These are phyloP conservation scores for Xiphophorus hellerii DNA, from an alignment of 2,113 vertebrate species.

Conservation along the genomic window DNA sequence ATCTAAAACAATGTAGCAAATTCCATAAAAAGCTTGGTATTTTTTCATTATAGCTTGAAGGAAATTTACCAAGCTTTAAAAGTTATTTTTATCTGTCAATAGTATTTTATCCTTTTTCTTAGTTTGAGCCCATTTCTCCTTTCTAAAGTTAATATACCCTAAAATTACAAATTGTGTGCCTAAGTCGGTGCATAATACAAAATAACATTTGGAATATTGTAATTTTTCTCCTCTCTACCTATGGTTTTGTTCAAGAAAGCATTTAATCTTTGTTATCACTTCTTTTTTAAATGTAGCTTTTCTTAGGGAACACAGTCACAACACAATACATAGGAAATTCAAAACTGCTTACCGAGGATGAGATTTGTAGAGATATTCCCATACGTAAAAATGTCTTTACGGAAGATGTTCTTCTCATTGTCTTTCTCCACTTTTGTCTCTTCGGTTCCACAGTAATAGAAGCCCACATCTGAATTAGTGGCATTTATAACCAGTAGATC, in stretches of 20 bases:
- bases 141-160: not conserved
- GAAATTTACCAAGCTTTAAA: not conserved
- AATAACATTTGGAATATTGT: not conserved
- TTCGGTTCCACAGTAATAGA: constrained; percentile 44
- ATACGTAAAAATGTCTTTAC: not conserved
- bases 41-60: not conserved
- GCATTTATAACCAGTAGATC: constrained; percentile 31
- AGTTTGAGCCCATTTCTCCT: not conserved
- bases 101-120: not conserved
- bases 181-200: not conserved
- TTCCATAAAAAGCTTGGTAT: not conserved
- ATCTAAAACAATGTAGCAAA: not conserved
- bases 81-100: not conserved
- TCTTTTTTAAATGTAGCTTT: no score
- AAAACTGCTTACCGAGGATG: not conserved
- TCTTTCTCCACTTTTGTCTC: accelerated
- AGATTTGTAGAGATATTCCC: not conserved
- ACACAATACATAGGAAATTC: no score
- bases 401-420: not conserved
- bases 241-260: no score
- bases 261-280: no score
- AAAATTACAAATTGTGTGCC: not conserved
- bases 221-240: no score
- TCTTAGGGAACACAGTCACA: no score
- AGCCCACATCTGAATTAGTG: constrained; percentile 26